Evolutionary conservation across 23 tunicate genomes (phyloP), one percentile per base, ranked within the genome.

Genomic region (Trididemnum clinides): DNA sequence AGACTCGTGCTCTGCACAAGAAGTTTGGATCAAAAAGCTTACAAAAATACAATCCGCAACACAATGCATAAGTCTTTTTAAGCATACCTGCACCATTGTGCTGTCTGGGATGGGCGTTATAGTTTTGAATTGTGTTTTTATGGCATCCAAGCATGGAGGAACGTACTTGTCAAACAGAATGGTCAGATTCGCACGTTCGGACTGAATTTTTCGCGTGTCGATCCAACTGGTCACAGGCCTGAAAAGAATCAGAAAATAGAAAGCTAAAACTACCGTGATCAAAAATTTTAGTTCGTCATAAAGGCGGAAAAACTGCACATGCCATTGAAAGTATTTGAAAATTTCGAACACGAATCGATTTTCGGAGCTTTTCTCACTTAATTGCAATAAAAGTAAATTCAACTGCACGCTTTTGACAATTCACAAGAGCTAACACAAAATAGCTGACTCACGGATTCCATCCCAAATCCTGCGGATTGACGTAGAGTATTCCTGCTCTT

Each of bases 201-300:
- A 84, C 57, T 92, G 97, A 34, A 92, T 72, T 4, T 51, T 83
- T 54, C 97, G 54, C 19, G 89, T 92, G 69, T 92, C 97, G 34
- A 92, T 92, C 97, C 97, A 92, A 31, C 92, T 92, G 64, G 87
- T 77, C 1, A 92, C 97, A 49, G 97, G 97, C 64, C 97, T 92
- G 85, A 21, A 65, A 54, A 63, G 33, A 19, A 86, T n/a, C n/a
- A n/a, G n/a, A n/a, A n/a, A n/a, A n/a, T n/a, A n/a, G n/a, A n/a
- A n/a, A n/a, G n/a, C n/a, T n/a, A n/a, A n/a, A n/a, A n/a, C n/a
- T n/a, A n/a, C n/a, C n/a, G n/a, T n/a, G n/a, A n/a, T n/a, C n/a
- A n/a, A n/a, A n/a, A n/a, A n/a, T n/a, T n/a, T n/a, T n/a, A n/a
- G n/a, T n/a, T n/a, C n/a, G n/a, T n/a, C n/a, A n/a, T n/a, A n/a